Base-by-base conservation (phyloP, 1,140 invertebrate species). In the Drosophila kepulauana region DNA sequence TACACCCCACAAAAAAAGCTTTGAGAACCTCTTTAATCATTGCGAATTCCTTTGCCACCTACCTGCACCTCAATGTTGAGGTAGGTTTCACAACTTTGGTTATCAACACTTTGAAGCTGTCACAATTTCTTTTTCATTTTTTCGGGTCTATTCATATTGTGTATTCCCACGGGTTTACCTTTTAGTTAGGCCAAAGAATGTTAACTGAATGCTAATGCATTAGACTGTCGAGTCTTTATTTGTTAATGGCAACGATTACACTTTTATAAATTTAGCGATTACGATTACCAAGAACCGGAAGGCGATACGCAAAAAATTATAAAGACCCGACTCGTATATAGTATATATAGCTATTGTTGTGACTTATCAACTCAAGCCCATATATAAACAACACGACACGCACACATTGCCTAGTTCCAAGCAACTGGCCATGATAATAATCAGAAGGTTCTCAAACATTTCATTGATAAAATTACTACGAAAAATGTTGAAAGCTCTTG, bases 391-490 rank as follows among this genome's bases (percentile, higher is more conserved):
- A 25, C 20, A 25, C 20, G 20, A 25, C 15, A 38, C 41, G n/a
- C 58, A 41, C n/a, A 48, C 72, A 41, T 20, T 20, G 8, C 48
- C 7, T 16, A 57, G 5, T 67, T 64, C 61, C 62, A 30, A 41
- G 46, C 41, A 48, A 68, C 48, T 63, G 16, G 35, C 13, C 52
- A 57, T 63, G 75, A 65, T 79, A 79, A 71, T 78, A 75, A 75
- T 78, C 61, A 41, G 43, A 76, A 59, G 20, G 38, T 67, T 41
- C 71, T 57, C 62, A 61, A 72, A 57, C 52, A 76, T 74, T 87
- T 87, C 82, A 87, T 87, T 87, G 82, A 87, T 87, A 87, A 87
- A 68, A 87, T 82, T 87, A 87, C 82, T 82, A 88, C 63, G 82
- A 79, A 82, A 63, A 78, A 52, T 38, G 20, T 33, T 58, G 6